phyloP scores from a whole-genome alignment of 2,888 invertebrate species.

The Drosophila kokeensis region DNA sequence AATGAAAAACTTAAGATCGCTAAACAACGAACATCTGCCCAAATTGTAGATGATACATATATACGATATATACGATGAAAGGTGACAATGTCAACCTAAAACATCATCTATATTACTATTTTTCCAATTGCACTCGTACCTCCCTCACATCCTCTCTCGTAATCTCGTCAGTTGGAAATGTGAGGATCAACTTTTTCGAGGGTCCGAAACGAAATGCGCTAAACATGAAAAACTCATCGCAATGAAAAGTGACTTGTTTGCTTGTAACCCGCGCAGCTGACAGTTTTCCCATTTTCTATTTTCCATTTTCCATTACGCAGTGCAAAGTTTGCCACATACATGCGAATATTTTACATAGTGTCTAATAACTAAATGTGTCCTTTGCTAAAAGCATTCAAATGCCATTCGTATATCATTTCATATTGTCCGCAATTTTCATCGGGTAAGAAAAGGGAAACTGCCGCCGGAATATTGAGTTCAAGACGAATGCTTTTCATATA shows the following conservation, averaged over 20 bases:
- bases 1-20: not conserved
- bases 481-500: not conserved
- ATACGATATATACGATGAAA: not conserved
- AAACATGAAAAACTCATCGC: slow-evolving; percentile 38
- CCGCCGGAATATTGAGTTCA: too few relatives aligned
- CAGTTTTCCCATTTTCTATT: slow-evolving; percentile 8
- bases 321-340: not conserved
- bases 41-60: not conserved
- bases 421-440: not conserved
- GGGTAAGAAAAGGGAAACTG: not conserved
- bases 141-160: not conserved
- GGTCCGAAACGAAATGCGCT: slow-evolving; percentile 10
- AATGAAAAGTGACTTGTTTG: not conserved
- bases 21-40: not conserved
- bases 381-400: not conserved
- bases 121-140: not conserved
- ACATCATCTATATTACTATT: not conserved
- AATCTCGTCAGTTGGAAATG: not conserved
- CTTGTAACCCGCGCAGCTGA: slow-evolving; percentile 3
- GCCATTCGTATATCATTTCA: not conserved
- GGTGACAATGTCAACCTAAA: not conserved
- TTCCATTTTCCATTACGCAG: not conserved
- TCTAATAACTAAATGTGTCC: not conserved
- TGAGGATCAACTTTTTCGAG: slow-evolving; percentile 11
- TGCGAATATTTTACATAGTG: not conserved